Percentiles rank a stretch among this genome's conserved stretches.
phyloP scores from a whole-genome alignment of 1,140 invertebrate genomes.

The Paracyclopina nana region DNA sequence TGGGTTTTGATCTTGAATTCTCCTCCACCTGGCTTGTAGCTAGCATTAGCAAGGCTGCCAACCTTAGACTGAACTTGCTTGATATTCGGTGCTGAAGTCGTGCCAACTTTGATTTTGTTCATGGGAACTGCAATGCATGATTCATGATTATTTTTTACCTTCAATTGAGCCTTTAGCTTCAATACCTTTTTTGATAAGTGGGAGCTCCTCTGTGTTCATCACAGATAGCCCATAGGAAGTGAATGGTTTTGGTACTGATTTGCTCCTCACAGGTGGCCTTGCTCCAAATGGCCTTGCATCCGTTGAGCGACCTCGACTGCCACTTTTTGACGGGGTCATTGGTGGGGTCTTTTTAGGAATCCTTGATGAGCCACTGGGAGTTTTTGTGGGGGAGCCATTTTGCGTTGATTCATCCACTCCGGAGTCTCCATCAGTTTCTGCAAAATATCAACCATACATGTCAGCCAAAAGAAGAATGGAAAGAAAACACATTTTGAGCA shows the following conservation, averaged over 20 bases:
- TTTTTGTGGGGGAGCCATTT: background rate
- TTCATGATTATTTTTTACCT: background rate
- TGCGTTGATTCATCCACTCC: background rate
- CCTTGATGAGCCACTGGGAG: background rate
- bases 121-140: slow-evolving; percentile 45
- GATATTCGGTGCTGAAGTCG: slow-evolving; percentile 54
- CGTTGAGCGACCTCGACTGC: too few species aligned
- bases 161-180: background rate
- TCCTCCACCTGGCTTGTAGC: slow-evolving; percentile 67
- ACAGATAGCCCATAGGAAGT: background rate
- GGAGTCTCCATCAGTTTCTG: background rate
- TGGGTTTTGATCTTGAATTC: slow-evolving; percentile 68
- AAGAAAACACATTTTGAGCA: background rate
- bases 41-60: slow-evolving; percentile 75
- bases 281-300: background rate
- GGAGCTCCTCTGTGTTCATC: too few species aligned
- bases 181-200: background rate
- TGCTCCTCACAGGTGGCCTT: background rate
- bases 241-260: background rate
- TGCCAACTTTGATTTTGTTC: slow-evolving; percentile 78
- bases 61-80: slow-evolving; percentile 35
- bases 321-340: background rate
- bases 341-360: background rate
- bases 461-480: background rate
- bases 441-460: background rate